Evolutionary conservation across 2,113 vertebrate species (phyloP), one percentile per base, ranked within the genome.

Genomic region (Elgaria multicarinata): DNA sequence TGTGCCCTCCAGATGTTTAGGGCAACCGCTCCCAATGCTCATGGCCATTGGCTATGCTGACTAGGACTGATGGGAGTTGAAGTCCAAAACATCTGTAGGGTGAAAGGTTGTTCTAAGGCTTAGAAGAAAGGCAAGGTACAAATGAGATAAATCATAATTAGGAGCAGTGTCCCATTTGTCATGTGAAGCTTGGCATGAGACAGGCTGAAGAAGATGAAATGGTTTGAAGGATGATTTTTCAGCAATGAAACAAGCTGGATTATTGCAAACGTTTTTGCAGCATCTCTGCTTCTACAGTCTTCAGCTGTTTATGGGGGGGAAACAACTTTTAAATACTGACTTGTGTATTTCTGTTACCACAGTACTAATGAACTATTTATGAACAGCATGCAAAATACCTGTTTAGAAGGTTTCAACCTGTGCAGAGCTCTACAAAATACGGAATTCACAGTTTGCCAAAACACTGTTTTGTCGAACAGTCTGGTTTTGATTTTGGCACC

Each of bases 331-430:
- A 28, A 81, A 80, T 86, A 36, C 3, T 50, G 42, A 20, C 42
- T 89, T 53, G 2, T 83, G 77, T 2, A 0, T 66, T 66, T 89
- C 86, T 86, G 87, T 87, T 75, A 83, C 58, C 31, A 18, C 9
- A 71, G 42, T 0, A 4, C 78, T 92, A 88, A 93, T 55, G 81
- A 87, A 86, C 69, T 92, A 83, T 89, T 94, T 84, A 69, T 87
- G 44, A 93, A 86, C 90, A 92, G 81, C 84, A 64, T 67, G 89
- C 71, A 69, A 88, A 93, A 90, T 87, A 86, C 89, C 92, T 88
- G 92, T 83, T 92, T 39, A 8, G 67, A 71, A 50, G 84, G 64
- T 66, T 20, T 78, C 92, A 88, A 64, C 81, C 86, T 36, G 53
- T 0, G 2, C 84, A 90, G 4, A 18, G 33, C 90, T 0, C 66